Percentiles rank a stretch among this genome's conserved stretches.
phyloP scores from a whole-genome alignment of 92 coral and sea anemone genomes.

The Plumapathes pennacea region DNA sequence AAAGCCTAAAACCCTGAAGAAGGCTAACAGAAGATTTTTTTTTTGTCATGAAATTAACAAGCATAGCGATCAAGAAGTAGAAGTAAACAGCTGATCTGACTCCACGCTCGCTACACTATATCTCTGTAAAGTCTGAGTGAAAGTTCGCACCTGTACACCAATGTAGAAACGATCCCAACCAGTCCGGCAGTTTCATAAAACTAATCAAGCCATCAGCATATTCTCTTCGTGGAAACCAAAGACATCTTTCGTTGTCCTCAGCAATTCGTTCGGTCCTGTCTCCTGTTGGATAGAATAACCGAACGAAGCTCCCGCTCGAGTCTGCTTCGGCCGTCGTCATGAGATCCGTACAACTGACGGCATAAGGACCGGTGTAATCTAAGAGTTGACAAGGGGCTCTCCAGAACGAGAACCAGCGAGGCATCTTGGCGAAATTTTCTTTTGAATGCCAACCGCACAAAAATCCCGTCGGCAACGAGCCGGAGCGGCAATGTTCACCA shows the following conservation, averaged over 20 bases:
- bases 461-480: too few relatives aligned
- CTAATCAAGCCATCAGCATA: conserved; percentile 68
- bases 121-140: too few relatives aligned
- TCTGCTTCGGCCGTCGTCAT: too few relatives aligned
- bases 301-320: conserved; percentile 68
- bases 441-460: too few relatives aligned
- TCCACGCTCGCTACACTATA: too few relatives aligned
- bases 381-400: conserved; percentile 46
- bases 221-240: conserved; percentile 80
- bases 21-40: too few relatives aligned
- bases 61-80: too few relatives aligned
- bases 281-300: conserved; percentile 77
- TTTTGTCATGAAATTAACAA: too few relatives aligned
- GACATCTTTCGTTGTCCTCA: conserved; percentile 15
- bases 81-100: too few relatives aligned
- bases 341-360: conserved; percentile 85
- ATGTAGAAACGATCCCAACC: conserved; percentile 69
- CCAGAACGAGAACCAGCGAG: conserved; percentile 62
- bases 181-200: conserved; percentile 67
- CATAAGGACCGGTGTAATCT: conserved; percentile 64
- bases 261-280: conserved; percentile 1
- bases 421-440: too few relatives aligned
- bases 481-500: too few relatives aligned
- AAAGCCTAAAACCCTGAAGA: too few relatives aligned
- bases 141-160: conserved; percentile 87